Percentiles rank a stretch among this genome's conserved stretches.
Conservation (phyloP, 2,113 vertebrate genomes). For the Furnarius figulus region DNA sequence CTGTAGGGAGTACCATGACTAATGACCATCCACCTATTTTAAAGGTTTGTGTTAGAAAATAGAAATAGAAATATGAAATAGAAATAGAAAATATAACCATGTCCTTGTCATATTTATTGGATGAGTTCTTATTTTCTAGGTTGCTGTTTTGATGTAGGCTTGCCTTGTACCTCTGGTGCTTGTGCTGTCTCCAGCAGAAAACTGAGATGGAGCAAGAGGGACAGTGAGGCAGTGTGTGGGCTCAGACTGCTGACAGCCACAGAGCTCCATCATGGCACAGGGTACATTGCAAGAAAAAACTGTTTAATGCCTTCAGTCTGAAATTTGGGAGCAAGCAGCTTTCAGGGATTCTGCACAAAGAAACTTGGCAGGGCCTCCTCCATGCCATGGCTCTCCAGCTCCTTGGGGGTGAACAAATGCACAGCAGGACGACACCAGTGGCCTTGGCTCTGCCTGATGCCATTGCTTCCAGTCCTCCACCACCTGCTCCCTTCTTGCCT, state of each 20-base stretch:
- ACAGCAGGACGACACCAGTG: fast-evolving
- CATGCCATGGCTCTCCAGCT: fast-evolving
- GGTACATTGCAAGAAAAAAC: not conserved
- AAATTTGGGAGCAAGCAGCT: not conserved
- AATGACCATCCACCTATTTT: not conserved
- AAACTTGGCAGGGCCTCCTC: not conserved
- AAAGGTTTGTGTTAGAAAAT: not conserved
- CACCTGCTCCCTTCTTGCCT: not conserved
- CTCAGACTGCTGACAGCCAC: not conserved
- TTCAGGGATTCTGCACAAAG: not conserved
- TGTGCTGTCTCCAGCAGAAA: not conserved
- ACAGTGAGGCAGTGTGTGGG: fast-evolving
- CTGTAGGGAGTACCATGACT: fast-evolving
- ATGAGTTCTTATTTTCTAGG: not conserved
- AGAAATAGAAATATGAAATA: no score
- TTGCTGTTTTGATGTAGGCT: not conserved
- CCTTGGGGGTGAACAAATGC: not conserved
- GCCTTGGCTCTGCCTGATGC: not conserved
- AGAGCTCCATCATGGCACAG: not conserved
- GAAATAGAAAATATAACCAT: not conserved
- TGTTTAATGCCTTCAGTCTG: not conserved
- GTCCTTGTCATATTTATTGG: not conserved
- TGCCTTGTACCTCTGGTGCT: not conserved
- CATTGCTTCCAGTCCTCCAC: not conserved
- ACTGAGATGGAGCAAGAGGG: not conserved